Conservation (phyloP, 1,140 invertebrate species). For the Atopsyche davidsoni region DNA sequence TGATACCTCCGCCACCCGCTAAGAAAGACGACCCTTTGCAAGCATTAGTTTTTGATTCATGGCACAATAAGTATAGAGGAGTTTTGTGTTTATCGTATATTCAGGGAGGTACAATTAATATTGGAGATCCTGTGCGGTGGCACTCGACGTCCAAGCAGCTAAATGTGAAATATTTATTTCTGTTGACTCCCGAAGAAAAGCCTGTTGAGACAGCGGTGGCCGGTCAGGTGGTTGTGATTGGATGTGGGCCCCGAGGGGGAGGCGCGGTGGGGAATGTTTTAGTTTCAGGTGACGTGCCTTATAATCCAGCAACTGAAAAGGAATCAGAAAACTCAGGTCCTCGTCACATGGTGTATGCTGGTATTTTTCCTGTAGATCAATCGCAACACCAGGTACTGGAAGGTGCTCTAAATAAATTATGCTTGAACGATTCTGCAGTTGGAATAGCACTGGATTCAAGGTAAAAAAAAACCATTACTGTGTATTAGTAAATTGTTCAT, state of each 20-base stretch:
- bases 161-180: conserved; percentile 71
- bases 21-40: conserved; percentile 58
- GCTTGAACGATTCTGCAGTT: conserved; percentile 93
- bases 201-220: conserved; percentile 57
- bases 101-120: conserved; percentile 63
- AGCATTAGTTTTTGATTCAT: conserved; percentile 89
- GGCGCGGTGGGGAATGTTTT: conserved; percentile 44
- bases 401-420: conserved; percentile 83
- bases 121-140: conserved; percentile 58
- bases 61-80: conserved; percentile 86
- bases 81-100: conserved; percentile 75
- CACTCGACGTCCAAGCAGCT: conserved; percentile 64
- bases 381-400: conserved; percentile 68
- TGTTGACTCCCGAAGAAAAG: conserved; percentile 75
- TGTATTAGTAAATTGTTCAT: background rate
- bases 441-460: conserved; percentile 71
- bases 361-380: conserved; percentile 88
- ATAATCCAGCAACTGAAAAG: conserved; percentile 61
- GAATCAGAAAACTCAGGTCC: conserved; percentile 50
- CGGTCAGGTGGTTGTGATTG: conserved; percentile 47
- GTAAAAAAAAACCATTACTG: conserved; percentile 42
- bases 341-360: conserved; percentile 90
- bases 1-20: conserved; percentile 69
- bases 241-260: conserved; percentile 43
- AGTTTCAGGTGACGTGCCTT: conserved; percentile 34